These are phyloP conservation scores for Saxidomus purpurata DNA, from an alignment of 1,140 invertebrate species.

Conservation along the genomic window DNA sequence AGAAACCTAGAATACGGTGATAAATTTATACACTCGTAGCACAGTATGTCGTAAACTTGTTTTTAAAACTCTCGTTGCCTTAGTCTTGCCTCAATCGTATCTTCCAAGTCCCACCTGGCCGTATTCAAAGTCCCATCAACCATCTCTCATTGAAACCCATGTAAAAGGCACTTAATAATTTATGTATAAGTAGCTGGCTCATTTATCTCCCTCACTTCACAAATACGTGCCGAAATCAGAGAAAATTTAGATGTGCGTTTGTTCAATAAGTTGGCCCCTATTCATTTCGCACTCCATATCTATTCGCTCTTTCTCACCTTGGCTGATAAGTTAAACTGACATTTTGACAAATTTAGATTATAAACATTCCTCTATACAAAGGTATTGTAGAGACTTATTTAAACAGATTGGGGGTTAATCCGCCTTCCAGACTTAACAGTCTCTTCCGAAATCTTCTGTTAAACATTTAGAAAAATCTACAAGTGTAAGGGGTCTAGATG, in stretches of 20 bases:
- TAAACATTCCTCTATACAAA: background rate
- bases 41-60: background rate
- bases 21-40: slow-evolving; percentile 4
- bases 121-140: slow-evolving; percentile 49
- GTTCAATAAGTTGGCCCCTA: slow-evolving; percentile 40
- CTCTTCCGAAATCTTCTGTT: background rate
- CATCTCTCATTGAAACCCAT: slow-evolving; percentile 37
- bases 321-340: slow-evolving; percentile 64
- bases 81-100: slow-evolving; percentile 42
- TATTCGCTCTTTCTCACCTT: slow-evolving; percentile 65
- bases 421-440: background rate
- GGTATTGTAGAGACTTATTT: slow-evolving; percentile 1
- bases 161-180: slow-evolving; percentile 64
- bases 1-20: background rate
- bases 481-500: no score
- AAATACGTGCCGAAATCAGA: slow-evolving; percentile 78
- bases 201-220: slow-evolving; percentile 75
- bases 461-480: no score
- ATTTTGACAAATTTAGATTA: slow-evolving; percentile 67
- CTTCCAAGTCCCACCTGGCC: slow-evolving; percentile 50
- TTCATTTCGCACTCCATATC: slow-evolving; percentile 61
- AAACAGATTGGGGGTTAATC: background rate
- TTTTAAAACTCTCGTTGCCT: slow-evolving; percentile 20
- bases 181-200: slow-evolving; percentile 71
- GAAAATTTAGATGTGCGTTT: slow-evolving; percentile 61